Conservation (phyloP, 2,888 invertebrate genomes). For the Endotricha flammealis region DNA sequence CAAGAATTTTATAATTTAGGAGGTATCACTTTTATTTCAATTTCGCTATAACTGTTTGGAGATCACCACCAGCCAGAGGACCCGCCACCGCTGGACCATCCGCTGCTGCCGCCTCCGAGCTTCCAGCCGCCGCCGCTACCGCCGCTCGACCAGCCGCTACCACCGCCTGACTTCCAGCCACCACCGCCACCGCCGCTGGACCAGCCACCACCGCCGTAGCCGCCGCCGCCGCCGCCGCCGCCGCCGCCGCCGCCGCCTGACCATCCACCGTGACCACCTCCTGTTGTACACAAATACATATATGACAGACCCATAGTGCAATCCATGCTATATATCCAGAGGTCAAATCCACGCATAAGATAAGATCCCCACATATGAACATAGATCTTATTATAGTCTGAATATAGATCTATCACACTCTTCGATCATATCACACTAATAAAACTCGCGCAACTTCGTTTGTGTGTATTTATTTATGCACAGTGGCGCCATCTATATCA, state of each 20-base stretch:
- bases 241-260: constrained; percentile 6
- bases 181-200: constrained; percentile 25
- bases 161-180: constrained; percentile 21
- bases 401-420: no score
- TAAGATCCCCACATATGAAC: no score
- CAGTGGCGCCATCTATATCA: no score
- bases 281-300: neutral
- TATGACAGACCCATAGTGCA: no score
- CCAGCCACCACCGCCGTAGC: constrained; percentile 23
- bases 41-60: constrained; percentile 10
- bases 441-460: no score
- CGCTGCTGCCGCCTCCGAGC: constrained; percentile 24
- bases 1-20: neutral
- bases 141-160: constrained; percentile 20
- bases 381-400: no score
- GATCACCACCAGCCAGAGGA: constrained; percentile 63
- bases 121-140: constrained; percentile 24
- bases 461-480: no score
- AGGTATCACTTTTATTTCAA: constrained; percentile 4
- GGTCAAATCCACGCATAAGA: no score
- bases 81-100: constrained; percentile 26
- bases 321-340: no score
- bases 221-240: constrained; percentile 6
- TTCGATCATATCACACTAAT: no score
- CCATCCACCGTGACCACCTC: constrained; percentile 12